Evolutionary conservation across 2,888 invertebrate species (phyloP), one percentile per base, ranked within the genome.

Genomic region (Andrena chrysosceles): DNA sequence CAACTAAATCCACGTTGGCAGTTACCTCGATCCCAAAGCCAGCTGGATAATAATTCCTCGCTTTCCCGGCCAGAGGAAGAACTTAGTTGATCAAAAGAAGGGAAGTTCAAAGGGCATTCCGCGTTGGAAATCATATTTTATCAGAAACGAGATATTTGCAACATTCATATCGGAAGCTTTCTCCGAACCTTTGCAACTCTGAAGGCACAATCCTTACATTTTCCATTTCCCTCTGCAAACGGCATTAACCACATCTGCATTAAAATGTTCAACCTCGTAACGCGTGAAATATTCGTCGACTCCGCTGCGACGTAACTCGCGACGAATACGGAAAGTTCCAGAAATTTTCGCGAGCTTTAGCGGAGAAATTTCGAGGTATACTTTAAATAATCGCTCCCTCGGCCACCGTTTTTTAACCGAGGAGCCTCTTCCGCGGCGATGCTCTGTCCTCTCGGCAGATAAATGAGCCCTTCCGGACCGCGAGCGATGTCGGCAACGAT

Each of bases 381-480:
- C 56, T n/a, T 33, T 63, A 29, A 62, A 76, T 62, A 29, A 76
- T 62, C 62, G 16, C 49, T 63, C 64, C 23, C 5, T 0, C 4
- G 13, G 16, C 23, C 6, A 35, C 35, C 26, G 42, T 69, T 68
- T 20, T 52, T 52, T 63, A 26, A 63, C 54, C 7, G 20, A 4
- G 29, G 54, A 42, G 2, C 31, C 16, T 16, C 31, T 59, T 54
- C 49, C 35, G n/a, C 16, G 33, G 26, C n/a, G 49, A 13, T n/a
- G 20, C 29, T 67, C 62, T 63, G 16, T n/a, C 29, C 33, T 67
- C 62, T 63, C 71, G 66, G 48, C 56, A 64, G 56, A 83, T 82
- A 76, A 83, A 76, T 20, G 76, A 81, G 81, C 76, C 68, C 67
- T 66, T 81, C 52, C 66, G 75, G 75, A 48, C 31, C 52, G 73